Evolutionary conservation across 2,888 invertebrate genomes (phyloP).

Genomic region (Hemistola chrysoprasaria): DNA sequence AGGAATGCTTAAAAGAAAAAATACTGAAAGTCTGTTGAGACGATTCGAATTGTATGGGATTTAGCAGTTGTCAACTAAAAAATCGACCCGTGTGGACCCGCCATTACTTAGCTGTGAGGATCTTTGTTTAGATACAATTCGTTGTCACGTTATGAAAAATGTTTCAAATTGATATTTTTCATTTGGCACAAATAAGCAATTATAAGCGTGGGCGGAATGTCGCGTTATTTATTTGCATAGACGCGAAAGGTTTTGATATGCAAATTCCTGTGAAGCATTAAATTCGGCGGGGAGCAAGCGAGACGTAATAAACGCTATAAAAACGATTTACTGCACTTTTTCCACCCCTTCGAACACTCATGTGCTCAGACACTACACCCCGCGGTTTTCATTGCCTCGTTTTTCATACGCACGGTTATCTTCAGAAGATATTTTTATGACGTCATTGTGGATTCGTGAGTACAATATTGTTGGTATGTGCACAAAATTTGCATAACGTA

Average conservation of each 20-base stretch:
- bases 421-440: conserved; percentile 26
- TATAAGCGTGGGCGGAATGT: conserved; percentile 4
- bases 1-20: too few relatives aligned
- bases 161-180: too few relatives aligned
- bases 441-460: conserved; percentile 13
- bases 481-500: too few relatives aligned
- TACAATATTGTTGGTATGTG: too few relatives aligned
- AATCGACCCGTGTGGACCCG: too few relatives aligned
- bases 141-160: too few relatives aligned
- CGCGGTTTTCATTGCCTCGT: conserved; percentile 40
- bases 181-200: too few relatives aligned
- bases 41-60: too few relatives aligned
- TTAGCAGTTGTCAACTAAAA: too few relatives aligned
- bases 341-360: conserved; percentile 49
- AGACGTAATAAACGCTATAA: conserved; percentile 68
- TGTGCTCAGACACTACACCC: conserved; percentile 23
- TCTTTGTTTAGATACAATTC: too few relatives aligned
- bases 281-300: conserved; percentile 42
- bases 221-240: conserved; percentile 33
- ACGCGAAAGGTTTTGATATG: conserved; percentile 52
- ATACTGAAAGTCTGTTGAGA: too few relatives aligned
- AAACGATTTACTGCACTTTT: conserved; percentile 73
- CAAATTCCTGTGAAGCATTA: conserved; percentile 63
- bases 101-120: too few relatives aligned
- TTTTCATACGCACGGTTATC: conserved; percentile 26